phyloP scores from a whole-genome alignment of 2,797 vertebrate species.

The Chloroceryle inda region DNA sequence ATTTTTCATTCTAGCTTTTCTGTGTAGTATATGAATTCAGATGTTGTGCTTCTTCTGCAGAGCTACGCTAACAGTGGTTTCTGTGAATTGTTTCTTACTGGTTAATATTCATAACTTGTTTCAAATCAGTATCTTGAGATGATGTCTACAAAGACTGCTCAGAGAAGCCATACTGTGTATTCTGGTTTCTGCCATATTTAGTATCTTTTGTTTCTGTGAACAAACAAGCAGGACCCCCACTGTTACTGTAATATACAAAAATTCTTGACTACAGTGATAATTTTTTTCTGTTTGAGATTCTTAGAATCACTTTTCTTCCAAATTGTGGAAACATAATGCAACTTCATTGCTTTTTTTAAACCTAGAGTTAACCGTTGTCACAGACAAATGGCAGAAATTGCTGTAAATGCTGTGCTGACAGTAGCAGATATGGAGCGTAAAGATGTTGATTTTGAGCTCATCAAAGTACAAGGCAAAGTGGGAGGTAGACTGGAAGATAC shows the following conservation, averaged over 20 bases:
- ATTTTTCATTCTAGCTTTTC: not conserved
- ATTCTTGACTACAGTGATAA: not conserved
- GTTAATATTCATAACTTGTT: not conserved
- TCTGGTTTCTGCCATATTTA: not conserved
- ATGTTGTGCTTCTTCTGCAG: not conserved
- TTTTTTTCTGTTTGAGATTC: not conserved
- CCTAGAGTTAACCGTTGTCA: slow-evolving; percentile 96
- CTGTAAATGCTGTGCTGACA: slow-evolving; percentile 94
- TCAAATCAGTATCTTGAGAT: not conserved
- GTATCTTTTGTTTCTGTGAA: not conserved
- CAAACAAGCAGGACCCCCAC: rapidly evolving
- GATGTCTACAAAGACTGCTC: not conserved
- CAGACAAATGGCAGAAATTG: slow-evolving; percentile 98
- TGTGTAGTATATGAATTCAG: not conserved
- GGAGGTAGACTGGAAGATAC: slow-evolving; percentile 98
- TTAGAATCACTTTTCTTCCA: not conserved
- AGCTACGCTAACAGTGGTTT: not conserved
- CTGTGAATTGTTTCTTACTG: not conserved
- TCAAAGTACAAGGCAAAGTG: slow-evolving; percentile 98
- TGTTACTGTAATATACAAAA: rapidly evolving
- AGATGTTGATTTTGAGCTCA: slow-evolving; percentile 98
- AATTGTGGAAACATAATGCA: not conserved
- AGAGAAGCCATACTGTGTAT: rapidly evolving
- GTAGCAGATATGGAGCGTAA: slow-evolving; percentile 96
- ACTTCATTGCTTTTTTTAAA: not conserved